Evolutionary conservation across 2,113 vertebrate genomes (phyloP).

Genomic region (Meriones unguiculatus): DNA sequence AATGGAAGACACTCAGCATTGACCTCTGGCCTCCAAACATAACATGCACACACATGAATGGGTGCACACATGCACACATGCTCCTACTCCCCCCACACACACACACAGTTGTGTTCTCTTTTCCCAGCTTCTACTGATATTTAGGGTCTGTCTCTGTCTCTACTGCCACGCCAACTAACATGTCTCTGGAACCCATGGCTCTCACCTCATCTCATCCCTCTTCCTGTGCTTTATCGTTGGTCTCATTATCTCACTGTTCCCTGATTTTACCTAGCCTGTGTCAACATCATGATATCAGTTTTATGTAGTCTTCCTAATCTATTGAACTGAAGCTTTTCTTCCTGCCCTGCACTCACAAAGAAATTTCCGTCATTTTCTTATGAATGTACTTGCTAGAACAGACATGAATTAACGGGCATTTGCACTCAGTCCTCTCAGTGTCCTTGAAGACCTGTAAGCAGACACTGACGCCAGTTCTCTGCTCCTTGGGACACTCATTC

Average conservation of each 20-base stretch:
- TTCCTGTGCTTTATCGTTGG: neutral
- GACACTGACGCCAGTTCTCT: neutral
- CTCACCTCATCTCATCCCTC: too few relatives aligned
- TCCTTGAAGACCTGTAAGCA: neutral
- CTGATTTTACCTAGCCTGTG: neutral
- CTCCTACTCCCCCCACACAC: neutral
- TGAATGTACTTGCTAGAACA: neutral
- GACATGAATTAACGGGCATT: neutral
- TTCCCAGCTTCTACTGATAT: neutral
- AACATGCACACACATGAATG: neutral
- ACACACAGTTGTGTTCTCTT: neutral
- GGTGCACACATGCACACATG: neutral
- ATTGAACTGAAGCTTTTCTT: neutral
- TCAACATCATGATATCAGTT: neutral
- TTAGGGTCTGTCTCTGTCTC: neutral
- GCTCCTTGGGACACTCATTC: neutral
- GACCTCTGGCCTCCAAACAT: neutral
- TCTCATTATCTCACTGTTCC: neutral
- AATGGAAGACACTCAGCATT: neutral
- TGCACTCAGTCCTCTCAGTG: conserved; percentile 1
- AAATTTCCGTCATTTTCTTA: conserved; percentile 6
- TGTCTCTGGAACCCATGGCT: neutral
- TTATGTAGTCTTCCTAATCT: neutral
- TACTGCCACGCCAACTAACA: neutral
- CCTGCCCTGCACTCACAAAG: neutral